Evolutionary conservation across 2,888 invertebrate species (phyloP).

Genomic region (Ectemnius continuus): DNA sequence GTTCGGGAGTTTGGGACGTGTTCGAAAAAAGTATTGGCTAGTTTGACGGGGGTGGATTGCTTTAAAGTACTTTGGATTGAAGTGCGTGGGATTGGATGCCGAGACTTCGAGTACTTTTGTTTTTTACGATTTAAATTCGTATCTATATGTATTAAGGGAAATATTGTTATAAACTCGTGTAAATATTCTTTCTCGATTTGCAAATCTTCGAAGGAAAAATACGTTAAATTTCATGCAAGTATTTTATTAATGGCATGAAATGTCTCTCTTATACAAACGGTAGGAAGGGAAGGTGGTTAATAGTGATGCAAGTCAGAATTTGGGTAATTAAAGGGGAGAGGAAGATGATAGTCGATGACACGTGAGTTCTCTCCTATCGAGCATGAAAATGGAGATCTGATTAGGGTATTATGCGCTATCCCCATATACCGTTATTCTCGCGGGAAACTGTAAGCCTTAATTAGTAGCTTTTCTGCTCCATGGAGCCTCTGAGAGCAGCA

Average conservation of each 20-base stretch:
- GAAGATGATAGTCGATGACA: neutral
- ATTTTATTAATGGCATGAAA: too few relatives aligned
- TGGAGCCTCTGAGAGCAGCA: constrained; percentile 4
- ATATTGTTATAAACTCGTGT: too few relatives aligned
- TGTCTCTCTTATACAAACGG: too few relatives aligned
- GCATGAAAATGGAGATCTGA: constrained; percentile 30
- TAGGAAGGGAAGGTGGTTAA: too few relatives aligned
- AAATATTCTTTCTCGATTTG: too few relatives aligned
- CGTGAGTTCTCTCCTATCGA: constrained; percentile 14
- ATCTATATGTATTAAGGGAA: too few relatives aligned
- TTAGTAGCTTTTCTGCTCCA: constrained; percentile 39
- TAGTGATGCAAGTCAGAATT: neutral
- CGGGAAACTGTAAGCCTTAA: constrained; percentile 38
- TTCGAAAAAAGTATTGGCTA: too few relatives aligned
- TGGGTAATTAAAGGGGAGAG: neutral
- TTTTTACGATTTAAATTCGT: too few relatives aligned
- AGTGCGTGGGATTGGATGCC: constrained; percentile 5
- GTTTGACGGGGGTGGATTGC: too few relatives aligned
- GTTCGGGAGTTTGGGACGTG: too few relatives aligned
- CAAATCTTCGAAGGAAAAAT: too few relatives aligned
- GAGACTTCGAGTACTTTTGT: neutral
- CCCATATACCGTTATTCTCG: constrained; percentile 26
- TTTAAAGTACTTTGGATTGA: neutral
- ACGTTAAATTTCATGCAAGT: too few relatives aligned
- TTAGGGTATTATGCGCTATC: constrained; percentile 31